Percentiles rank a stretch among this genome's conserved stretches.
These are phyloP conservation scores for Drosophila repletoides DNA, from an alignment of 1,140 invertebrate species.

Conservation along the genomic window DNA sequence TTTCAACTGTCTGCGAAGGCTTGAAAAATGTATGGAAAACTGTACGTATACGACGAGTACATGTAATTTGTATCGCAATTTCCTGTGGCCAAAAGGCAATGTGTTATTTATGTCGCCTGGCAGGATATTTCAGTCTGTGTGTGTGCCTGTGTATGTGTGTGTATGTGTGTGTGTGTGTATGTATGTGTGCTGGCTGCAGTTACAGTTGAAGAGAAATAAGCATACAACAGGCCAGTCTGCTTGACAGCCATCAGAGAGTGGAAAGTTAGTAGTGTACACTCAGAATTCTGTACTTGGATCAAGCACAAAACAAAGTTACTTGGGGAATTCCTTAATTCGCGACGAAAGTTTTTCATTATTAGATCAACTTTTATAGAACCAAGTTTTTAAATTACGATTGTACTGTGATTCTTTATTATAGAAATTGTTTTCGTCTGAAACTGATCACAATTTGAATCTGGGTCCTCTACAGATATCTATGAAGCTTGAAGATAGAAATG, in stretches of 20 bases:
- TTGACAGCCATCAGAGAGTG: conserved; percentile 53
- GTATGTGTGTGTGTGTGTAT: conserved; percentile 3
- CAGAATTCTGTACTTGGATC: too few species aligned
- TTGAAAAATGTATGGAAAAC: not conserved
- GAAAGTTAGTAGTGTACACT: conserved; percentile 13
- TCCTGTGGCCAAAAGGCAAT: conserved; percentile 4
- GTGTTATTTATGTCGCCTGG: conserved; percentile 27
- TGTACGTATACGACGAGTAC: not conserved
- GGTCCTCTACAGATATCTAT: too few species aligned
- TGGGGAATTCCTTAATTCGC: too few species aligned
- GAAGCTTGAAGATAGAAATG: too few species aligned
- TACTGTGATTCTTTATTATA: too few species aligned
- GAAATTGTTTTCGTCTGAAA: too few species aligned
- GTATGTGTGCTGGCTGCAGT: conserved; percentile 30
- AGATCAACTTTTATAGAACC: too few species aligned
- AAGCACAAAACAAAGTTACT: too few species aligned
- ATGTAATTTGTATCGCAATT: conserved; percentile 42
- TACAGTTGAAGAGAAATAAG: conserved; percentile 68
- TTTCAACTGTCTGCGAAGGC: too few species aligned
- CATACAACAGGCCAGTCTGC: conserved; percentile 58
- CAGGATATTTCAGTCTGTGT: conserved; percentile 5
- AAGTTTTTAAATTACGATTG: too few species aligned
- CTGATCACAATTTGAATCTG: too few species aligned
- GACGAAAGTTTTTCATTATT: too few species aligned
- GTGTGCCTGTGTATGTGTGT: not conserved